These are phyloP conservation scores for Triplophysa rosa DNA, from an alignment of 2,113 vertebrate species.

Conservation along the genomic window DNA sequence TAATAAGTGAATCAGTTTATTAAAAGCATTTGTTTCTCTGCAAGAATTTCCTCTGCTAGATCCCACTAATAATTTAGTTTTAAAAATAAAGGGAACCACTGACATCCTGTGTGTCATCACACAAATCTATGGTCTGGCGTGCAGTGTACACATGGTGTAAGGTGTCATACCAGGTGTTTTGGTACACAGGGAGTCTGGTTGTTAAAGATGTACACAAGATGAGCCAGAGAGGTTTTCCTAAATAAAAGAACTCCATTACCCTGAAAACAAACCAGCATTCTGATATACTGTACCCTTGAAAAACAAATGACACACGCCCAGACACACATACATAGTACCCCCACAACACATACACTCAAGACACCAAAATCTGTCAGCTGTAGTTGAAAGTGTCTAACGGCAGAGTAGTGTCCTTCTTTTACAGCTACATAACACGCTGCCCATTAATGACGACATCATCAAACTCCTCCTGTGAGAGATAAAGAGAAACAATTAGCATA, in stretches of 20 bases:
- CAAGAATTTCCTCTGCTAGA: neutral
- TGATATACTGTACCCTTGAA: constrained; percentile 41
- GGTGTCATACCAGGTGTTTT: neutral
- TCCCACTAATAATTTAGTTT: constrained; percentile 18
- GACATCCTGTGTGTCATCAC: neutral
- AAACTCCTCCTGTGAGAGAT: constrained; percentile 70
- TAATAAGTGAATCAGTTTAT: neutral
- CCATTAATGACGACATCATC: constrained; percentile 79
- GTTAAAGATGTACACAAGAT: neutral
- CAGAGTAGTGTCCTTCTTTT: constrained; percentile 13
- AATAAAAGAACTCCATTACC: neutral
- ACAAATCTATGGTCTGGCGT: neutral
- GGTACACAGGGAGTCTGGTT: neutral
- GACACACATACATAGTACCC: constrained; percentile 23
- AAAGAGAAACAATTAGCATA: constrained; percentile 3
- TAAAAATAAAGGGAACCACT: constrained; percentile 2
- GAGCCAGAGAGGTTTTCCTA: constrained; percentile 16
- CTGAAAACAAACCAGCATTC: constrained; percentile 8
- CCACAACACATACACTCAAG: constrained; percentile 4
- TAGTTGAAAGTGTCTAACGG: neutral
- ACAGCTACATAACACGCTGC: constrained; percentile 57
- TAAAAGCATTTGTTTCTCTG: neutral
- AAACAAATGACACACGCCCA: constrained; percentile 16
- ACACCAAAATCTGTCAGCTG: neutral
- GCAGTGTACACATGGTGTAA: neutral